These are phyloP conservation scores for Gobius niger DNA, from an alignment of 2,113 vertebrate genomes.

Conservation along the genomic window DNA sequence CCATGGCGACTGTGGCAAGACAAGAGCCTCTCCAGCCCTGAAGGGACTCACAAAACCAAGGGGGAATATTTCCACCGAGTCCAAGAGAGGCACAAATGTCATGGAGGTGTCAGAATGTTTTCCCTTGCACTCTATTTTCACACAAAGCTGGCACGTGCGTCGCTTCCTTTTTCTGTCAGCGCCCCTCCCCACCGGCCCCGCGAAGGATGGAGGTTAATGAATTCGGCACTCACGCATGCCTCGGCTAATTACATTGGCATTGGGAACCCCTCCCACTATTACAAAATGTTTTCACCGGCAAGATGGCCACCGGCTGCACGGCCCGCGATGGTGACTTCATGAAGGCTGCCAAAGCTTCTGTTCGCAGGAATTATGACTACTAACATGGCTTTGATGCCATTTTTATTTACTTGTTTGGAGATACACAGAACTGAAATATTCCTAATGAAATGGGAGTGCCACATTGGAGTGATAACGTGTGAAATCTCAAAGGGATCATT, in stretches of 20 bases:
- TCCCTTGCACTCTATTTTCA: conserved; percentile 17
- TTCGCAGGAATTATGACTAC: conserved; percentile 18
- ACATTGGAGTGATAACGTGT: conserved; percentile 5
- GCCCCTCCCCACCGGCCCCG: conserved; percentile 27
- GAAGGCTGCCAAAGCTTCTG: conserved; percentile 31
- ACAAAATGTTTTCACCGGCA: conserved; percentile 55
- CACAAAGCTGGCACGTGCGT: conserved; percentile 47
- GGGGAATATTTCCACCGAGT: conserved; percentile 9
- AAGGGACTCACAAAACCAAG: conserved; percentile 35
- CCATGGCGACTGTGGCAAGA: conserved; percentile 44
- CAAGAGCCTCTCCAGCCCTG: conserved; percentile 20
- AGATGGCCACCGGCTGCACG: conserved; percentile 54
- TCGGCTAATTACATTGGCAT: conserved; percentile 72
- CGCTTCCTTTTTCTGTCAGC: conserved; percentile 15
- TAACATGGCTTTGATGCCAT: conserved; percentile 1
- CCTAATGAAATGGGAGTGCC: not conserved
- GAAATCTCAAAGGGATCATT: conserved; percentile 9
- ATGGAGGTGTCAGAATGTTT: conserved; percentile 15
- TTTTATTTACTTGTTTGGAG: conserved; percentile 15
- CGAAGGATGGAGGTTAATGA: conserved; percentile 76
- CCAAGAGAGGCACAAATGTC: conserved; percentile 14
- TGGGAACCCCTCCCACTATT: conserved; percentile 63
- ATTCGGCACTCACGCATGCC: conserved; percentile 64
- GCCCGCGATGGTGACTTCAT: conserved; percentile 11
- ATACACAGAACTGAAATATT: not conserved